Evolutionary conservation across 2,797 vertebrate species (phyloP), one percentile per base, ranked within the genome.

Genomic region (Cryptoblepharus egeriae): DNA sequence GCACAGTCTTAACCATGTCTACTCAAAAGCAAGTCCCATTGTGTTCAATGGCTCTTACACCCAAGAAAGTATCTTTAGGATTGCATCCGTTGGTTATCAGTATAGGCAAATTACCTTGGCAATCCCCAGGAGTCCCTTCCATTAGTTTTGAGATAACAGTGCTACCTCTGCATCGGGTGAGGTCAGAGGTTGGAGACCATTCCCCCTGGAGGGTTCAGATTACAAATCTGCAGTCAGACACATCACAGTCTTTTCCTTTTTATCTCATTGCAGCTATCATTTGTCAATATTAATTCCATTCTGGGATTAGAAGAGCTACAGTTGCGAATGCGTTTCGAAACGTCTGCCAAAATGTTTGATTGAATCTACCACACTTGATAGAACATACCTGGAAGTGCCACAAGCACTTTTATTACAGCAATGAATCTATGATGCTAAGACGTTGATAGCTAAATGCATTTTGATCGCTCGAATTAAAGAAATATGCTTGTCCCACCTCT

Each of bases 141-240:
- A 52, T 49, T 30, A 79, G 37, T 30, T 28, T 55, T 60, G 35
- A 32, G 78, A 35, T 61, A 71, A 63, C 12, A 52, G 22, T 7
- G 35, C 37, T 60, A 11, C 16, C 15, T 69, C 16, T 18, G 58
- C 30, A 64, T 80, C 78, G 73, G 79, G 58, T 28, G 78, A 73
- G 70, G 42, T 73, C 42, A 80, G 3, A 73, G 60, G 24, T 73
- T 73, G 73, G 63, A 39, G 32, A 64, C 24, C 16, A 73, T 73
- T 73, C 70, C 70, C 70, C 55, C 30, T 37, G 79, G 70, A 73
- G 24, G 79, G 32, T 22, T 73, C 24, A 32, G 9, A 73, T 80
- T 63, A 80, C 58, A 64, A 5, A 15, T 52, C 37, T 49, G 28
- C 26, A 35, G 26, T 30, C 70, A 52, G 60, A 63, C 60, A 28